Evolutionary conservation across 2,888 invertebrate species (phyloP).

Genomic region (Ophion obscuratus): DNA sequence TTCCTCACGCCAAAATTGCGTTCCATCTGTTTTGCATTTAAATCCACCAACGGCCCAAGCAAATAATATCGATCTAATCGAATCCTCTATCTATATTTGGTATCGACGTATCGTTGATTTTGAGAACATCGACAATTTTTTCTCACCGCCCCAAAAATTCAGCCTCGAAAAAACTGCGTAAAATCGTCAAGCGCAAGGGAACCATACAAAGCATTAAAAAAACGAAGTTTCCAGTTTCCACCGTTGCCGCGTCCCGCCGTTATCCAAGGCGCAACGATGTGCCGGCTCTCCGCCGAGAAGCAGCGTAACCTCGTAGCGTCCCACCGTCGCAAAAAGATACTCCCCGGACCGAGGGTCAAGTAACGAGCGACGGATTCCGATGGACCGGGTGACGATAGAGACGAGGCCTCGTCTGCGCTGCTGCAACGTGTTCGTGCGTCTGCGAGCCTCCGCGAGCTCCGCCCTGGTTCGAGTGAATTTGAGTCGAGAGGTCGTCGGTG

Average conservation of each 20-base stretch:
- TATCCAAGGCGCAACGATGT: constrained; percentile 45
- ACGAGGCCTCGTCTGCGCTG: constrained; percentile 78
- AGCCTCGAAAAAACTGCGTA: too few relatives aligned
- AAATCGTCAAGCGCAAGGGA: too few relatives aligned
- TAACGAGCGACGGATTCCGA: constrained; percentile 49
- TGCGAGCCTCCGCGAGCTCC: constrained; percentile 68
- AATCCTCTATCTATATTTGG: not conserved
- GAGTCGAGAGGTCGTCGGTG: constrained; percentile 73
- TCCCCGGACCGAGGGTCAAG: constrained; percentile 55
- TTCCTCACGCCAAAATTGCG: not conserved
- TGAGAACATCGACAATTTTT: not conserved
- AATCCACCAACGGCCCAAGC: not conserved
- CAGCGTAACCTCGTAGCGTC: constrained; percentile 35
- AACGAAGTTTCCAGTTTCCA: not conserved
- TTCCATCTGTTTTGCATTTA: constrained; percentile 11
- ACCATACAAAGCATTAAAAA: too few relatives aligned
- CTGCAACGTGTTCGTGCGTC: constrained; percentile 78
- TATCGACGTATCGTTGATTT: not conserved
- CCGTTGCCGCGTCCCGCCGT: not conserved
- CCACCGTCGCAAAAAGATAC: constrained; percentile 59
- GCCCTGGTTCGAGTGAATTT: constrained; percentile 74
- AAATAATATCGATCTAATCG: not conserved
- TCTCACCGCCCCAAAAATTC: too few relatives aligned
- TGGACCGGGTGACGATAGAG: constrained; percentile 78
- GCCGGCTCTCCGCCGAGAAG: constrained; percentile 44